Base-by-base conservation (phyloP, 2,113 vertebrate species). In the Reinhardtius hippoglossoides region DNA sequence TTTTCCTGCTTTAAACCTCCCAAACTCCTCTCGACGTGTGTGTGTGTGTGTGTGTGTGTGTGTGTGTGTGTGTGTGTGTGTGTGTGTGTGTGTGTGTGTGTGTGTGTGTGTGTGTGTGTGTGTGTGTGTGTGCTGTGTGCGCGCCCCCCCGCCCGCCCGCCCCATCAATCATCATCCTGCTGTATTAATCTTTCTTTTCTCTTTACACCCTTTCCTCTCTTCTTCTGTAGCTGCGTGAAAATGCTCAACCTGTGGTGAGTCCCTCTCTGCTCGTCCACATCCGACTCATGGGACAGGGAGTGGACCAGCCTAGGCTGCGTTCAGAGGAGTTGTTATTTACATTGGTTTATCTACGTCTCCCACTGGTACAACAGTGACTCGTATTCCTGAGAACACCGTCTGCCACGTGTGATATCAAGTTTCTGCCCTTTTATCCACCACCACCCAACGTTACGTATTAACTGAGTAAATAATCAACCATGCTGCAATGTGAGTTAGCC, bases 211-310 rank as follows among this genome's bases (percentile, higher is more conserved):
- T 91, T 86, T 88, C 86, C 86, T 92, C 87, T 90, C 96, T 94
- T 85, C 40, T 87, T 96, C 95, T 97, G 95, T 98, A 99, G 98
- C 98, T 99, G 98, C 97, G 97, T 99, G 97, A 99, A 99, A 99
- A 99, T 99, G 96, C 97, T 99, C 97, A 98, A 98, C 97, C 95
- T 99, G 97, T 99, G 98, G 98, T 99, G 97, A 99, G 98, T 99
- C 97, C 96, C 96, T 97, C 96, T 97, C 97, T 97, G 96, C 95
- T 91, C 93, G 96, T 96, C 95, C 95, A 95, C 95, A 93, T 91
- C 93, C 93, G 89, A 88, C 90, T 90, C 93, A 92, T 94, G 96
- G 91, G 91, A 90, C 90, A 90, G 95, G 96, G 96, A 97, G 97
- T 89, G 95, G 96, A 96, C 96, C 96, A 84, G 89, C 88, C 88